phyloP scores from a whole-genome alignment of 23 tunicate genomes.

The Corella eumyota region DNA sequence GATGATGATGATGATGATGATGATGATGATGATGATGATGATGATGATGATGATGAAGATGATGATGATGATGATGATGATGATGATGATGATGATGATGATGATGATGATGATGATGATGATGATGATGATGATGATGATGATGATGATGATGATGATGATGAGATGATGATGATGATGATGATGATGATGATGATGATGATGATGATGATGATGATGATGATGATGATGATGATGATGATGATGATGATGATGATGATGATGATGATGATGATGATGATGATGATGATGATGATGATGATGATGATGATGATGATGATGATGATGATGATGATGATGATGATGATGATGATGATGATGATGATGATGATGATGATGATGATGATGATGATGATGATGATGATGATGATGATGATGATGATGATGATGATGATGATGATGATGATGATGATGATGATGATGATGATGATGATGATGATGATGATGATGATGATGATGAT shows the following conservation, averaged over 20 bases:
- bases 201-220: constrained; percentile 1
- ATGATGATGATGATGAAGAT: constrained; percentile 2
- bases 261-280: neutral
- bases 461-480: constrained; percentile 1
- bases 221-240: constrained; percentile 3
- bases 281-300: neutral
- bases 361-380: neutral
- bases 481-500: constrained; percentile 1
- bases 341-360: constrained; percentile 2
- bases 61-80: constrained; percentile 4
- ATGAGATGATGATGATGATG: constrained; percentile 2
- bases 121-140: constrained; percentile 1
- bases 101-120: constrained; percentile 4
- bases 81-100: constrained; percentile 4
- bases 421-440: neutral
- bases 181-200: constrained; percentile 4
- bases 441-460: neutral
- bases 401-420: constrained; percentile 1
- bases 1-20: constrained; percentile 1
- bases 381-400: neutral
- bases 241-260: neutral
- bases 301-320: neutral
- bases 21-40: constrained; percentile 1
- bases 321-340: neutral
- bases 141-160: constrained; percentile 4